Evolutionary conservation across 2,888 invertebrate genomes (phyloP), one percentile per base, ranked within the genome.

Genomic region (Noctua janthina): DNA sequence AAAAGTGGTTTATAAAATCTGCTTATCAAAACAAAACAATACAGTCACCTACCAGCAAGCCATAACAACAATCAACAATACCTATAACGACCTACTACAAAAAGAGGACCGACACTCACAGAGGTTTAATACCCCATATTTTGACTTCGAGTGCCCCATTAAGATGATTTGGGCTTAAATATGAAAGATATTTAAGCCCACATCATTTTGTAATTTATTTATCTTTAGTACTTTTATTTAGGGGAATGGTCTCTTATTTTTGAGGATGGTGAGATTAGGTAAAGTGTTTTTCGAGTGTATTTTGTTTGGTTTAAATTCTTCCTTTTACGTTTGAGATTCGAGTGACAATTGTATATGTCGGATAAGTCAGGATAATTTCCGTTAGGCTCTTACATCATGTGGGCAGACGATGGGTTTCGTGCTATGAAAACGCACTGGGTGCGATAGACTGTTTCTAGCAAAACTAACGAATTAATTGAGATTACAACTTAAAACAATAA

Each of bases 91-190:
- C 75, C 66, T 68, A 1, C 73, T 56, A 85, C 85, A 85, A 88
- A 83, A 62, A 43, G 23, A 43, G 51, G 39, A 49, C 46, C n/a
- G 70, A 72, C 79, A 74, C 56, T 79, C 49, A 80, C 49, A 68
- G 59, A 62, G 67, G 43, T 62, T 59, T 68, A 80, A 85, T 78
- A 76, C 76, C 67, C 83, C 43, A 88, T 88, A 88, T 81, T 82
- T 88, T 71, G 51, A 73, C 72, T 81, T 78, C 71, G 74, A 88
- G 80, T 72, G 69, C 76, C 78, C 43, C 80, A 80, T 88, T 87
- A 88, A 68, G 82, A 49, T 70, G 79, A 71, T 54, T 64, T 69
- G 23, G 62, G 29, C 56, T 71, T 78, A 82, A 64, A 74, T 78
- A 78, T 84, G 29, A 29, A 29, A 29, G 29, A 29, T 29, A 29